These are phyloP conservation scores for Choloepus hoffmanni DNA, from an alignment of 2,113 vertebrate species.

Conservation along the genomic window DNA sequence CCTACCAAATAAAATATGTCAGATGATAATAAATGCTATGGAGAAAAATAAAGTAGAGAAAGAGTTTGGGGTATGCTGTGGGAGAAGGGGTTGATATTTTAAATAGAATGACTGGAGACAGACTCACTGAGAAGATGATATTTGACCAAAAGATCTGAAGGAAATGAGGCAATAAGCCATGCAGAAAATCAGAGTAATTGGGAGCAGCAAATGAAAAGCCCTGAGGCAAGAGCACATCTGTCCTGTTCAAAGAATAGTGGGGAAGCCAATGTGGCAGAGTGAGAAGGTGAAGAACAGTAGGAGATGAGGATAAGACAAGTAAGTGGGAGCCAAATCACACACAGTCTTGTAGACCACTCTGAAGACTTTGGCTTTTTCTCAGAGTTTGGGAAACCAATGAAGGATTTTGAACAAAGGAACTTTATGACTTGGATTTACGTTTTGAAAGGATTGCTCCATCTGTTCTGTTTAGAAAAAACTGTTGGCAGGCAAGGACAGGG, in stretches of 20 bases:
- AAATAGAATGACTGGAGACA: conserved; percentile 29
- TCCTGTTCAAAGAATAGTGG: background rate
- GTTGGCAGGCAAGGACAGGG: background rate
- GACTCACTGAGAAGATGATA: background rate
- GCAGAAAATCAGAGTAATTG: background rate
- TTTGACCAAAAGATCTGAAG: conserved; percentile 38
- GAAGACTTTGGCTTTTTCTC: conserved; percentile 37
- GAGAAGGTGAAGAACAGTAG: background rate
- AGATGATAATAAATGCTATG: conserved; percentile 7
- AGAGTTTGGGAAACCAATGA: background rate
- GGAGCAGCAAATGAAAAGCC: background rate
- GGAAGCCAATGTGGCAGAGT: background rate
- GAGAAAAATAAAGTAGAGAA: conserved; percentile 22
- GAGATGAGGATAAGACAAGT: background rate
- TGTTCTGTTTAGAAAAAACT: conserved; percentile 34
- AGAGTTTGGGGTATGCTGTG: background rate
- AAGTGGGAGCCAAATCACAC: background rate
- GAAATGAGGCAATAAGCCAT: background rate
- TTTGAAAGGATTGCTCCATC: background rate
- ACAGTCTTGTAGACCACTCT: background rate
- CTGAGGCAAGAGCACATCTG: background rate
- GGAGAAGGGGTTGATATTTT: background rate
- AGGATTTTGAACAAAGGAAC: background rate
- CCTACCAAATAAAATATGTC: conserved; percentile 24
- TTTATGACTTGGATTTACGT: background rate